phyloP scores from a whole-genome alignment of 2,113 vertebrate species.

The Mustelus asterias region DNA sequence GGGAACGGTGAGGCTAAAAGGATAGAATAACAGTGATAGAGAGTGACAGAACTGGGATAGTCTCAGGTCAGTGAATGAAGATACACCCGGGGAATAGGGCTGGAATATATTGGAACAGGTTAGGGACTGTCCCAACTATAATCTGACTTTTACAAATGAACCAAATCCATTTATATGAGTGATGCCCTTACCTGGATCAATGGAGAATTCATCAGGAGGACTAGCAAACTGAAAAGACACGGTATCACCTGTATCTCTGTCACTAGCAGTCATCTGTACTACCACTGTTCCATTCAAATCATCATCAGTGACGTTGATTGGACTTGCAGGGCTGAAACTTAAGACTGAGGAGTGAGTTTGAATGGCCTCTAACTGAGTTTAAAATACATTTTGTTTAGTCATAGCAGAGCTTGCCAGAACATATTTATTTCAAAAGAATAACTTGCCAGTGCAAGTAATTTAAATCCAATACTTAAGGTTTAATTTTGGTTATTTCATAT shows the following conservation, averaged over 20 bases:
- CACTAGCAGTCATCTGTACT: neutral
- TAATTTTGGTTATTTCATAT: neutral
- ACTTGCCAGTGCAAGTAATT: neutral
- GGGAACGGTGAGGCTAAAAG: neutral
- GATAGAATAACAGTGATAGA: neutral
- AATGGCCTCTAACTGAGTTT: neutral
- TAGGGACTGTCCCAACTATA: too few species aligned
- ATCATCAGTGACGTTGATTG: neutral
- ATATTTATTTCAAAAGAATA: neutral
- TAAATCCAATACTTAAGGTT: neutral
- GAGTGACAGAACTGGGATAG: neutral
- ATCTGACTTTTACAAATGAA: neutral
- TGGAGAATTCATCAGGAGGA: constrained; percentile 10
- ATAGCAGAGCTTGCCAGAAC: neutral
- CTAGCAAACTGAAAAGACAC: neutral
- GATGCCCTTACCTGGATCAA: neutral
- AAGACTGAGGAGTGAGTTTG: neutral
- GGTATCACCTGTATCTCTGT: constrained; percentile 3
- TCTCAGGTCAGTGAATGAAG: neutral
- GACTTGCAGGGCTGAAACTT: constrained; percentile 24
- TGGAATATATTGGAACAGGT: neutral
- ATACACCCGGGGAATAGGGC: neutral
- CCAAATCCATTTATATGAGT: neutral
- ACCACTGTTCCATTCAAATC: neutral
- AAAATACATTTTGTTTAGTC: neutral